A percentile compares a stretch with the other conserved stretches of the same genome.
phyloP scores from a whole-genome alignment of 2,888 invertebrate genomes.

The Polyploca ridens region DNA sequence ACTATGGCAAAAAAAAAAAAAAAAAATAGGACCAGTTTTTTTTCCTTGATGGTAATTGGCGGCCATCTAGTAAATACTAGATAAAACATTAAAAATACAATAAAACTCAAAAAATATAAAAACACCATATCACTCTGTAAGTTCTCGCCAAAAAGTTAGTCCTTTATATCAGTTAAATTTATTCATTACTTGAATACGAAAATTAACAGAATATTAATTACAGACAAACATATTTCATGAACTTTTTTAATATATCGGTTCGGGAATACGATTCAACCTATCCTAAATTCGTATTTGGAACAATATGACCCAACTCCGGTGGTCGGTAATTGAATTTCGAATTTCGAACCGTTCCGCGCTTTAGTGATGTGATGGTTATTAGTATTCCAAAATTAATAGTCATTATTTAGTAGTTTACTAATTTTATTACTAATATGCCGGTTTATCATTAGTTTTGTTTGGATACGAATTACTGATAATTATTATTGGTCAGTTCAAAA shows the following conservation, averaged over 20 bases:
- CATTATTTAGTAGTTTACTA: background rate
- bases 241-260: background rate
- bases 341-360: background rate
- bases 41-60: too few relatives aligned
- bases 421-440: background rate
- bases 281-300: conserved; percentile 6
- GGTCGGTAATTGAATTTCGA: conserved; percentile 2
- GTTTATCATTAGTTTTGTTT: background rate
- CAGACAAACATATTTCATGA: background rate
- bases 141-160: too few relatives aligned
- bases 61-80: too few relatives aligned
- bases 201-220: too few relatives aligned
- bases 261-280: background rate
- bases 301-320: background rate
- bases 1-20: too few relatives aligned
- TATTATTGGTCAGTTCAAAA: background rate
- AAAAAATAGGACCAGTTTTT: too few relatives aligned
- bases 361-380: conserved; percentile 5
- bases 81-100: too few relatives aligned
- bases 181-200: too few relatives aligned
- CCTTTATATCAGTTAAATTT: too few relatives aligned
- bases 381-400: background rate
- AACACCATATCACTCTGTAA: too few relatives aligned
- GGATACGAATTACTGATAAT: background rate
- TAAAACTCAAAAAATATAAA: too few relatives aligned